phyloP scores from a whole-genome alignment of 2,888 invertebrate species.

The Pseudeuparius sepicola region DNA sequence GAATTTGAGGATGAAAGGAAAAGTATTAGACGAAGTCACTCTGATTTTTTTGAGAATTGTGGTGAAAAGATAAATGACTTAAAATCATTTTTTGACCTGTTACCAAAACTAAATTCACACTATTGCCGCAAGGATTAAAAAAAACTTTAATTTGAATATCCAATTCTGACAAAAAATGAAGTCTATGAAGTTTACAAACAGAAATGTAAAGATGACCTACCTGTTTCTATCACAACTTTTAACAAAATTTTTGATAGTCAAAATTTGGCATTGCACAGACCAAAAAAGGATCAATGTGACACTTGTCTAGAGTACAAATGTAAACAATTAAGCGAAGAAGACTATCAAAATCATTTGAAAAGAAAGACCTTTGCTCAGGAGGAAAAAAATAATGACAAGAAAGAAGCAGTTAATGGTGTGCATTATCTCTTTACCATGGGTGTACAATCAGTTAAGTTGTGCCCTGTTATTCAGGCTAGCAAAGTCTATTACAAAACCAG shows the following conservation, averaged over 20 bases:
- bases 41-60: no score
- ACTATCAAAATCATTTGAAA: conserved; percentile 8
- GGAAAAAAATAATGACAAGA: conserved; percentile 8
- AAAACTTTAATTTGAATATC: no score
- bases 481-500: conserved; percentile 21
- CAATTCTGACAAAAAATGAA: no score
- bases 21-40: no score
- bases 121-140: no score
- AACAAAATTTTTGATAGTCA: background rate
- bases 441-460: conserved; percentile 15
- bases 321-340: conserved; percentile 6
- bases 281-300: conserved; percentile 10
- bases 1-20: no score
- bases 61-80: no score
- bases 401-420: conserved; percentile 3
- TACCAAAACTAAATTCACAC: no score
- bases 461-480: conserved; percentile 19
- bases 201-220: no score
- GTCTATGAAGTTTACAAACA: no score
- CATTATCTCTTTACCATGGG: conserved; percentile 7
- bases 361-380: conserved; percentile 5
- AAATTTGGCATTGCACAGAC: conserved; percentile 6
- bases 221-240: no score
- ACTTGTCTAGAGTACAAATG: conserved; percentile 8
- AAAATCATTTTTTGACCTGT: no score